Base-by-base conservation (phyloP, 2,888 invertebrate species). In the Masnerella sp. region DNA sequence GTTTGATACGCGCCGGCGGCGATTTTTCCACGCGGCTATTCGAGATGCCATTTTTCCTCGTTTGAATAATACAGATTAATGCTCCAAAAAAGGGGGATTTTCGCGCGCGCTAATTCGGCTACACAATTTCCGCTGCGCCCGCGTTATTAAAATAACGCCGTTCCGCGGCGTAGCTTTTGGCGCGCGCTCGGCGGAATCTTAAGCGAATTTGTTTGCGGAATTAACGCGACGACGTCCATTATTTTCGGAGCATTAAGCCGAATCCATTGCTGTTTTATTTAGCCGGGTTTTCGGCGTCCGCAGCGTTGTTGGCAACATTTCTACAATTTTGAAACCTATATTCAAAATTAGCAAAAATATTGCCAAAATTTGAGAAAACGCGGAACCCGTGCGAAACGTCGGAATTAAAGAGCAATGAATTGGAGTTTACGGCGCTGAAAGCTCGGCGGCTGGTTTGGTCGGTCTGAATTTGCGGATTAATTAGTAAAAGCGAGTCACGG, bases 171-270 rank as follows among this genome's bases (percentile, higher is more conserved):
- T 14, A 38, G 25, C 14, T 2, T 15, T 5, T n/a, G 15, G 5
- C 12, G 17, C 32, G 20, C 18, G 22, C 28, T 8, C 22, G n/a
- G 4, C 5, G 15, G 17, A 28, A 18, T 49, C 49, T 49, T 49
- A 11, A 45, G 5, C 14, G 61, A 40, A 45, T 25, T 51, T 42
- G 38, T 42, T 32, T 62, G 17, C 11, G 1, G 17, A 47, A 36
- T 61, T 61, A 49, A 34, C 47, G 61, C 61, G 20, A 38, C 54
- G 28, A 30, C n/a, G 28, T 34, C 30, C 30, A 22, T 62, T 51
- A 40, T 51, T 51, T 62, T 62, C 38, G 32, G 17, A 47, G 38
- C 45, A 47, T 59, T 59, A 36, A 11, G 17, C 4, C 15, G 40
- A 5, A 11, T n/a, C n/a, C n/a, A n/a, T n/a, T n/a, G n/a, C n/a